phyloP scores from a whole-genome alignment of 2,113 vertebrate species.

The Austrofundulus limnaeus region DNA sequence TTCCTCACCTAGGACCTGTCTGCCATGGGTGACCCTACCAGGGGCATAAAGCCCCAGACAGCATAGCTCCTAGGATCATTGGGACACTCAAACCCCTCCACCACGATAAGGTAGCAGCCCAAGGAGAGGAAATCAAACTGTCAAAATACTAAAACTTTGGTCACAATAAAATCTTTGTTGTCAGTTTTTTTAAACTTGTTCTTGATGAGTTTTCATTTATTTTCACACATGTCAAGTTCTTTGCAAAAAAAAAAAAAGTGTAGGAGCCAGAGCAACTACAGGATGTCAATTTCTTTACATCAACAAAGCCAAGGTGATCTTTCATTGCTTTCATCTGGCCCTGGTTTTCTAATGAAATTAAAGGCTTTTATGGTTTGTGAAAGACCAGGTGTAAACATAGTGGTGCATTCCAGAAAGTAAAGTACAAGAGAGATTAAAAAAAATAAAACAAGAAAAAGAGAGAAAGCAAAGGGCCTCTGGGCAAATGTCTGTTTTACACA shows the following conservation, averaged over 20 bases:
- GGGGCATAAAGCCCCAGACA: too few relatives aligned
- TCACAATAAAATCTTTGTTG: too few relatives aligned
- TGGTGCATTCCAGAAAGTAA: constrained; percentile 63
- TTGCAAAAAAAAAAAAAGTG: constrained; percentile 24
- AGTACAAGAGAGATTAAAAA: constrained; percentile 61
- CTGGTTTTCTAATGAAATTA: constrained; percentile 40
- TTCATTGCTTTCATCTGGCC: constrained; percentile 41
- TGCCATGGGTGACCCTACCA: too few relatives aligned
- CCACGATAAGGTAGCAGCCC: too few relatives aligned
- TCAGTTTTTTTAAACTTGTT: too few relatives aligned
- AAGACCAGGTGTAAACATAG: constrained; percentile 52
- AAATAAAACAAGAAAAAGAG: constrained; percentile 34
- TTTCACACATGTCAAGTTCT: constrained; percentile 6
- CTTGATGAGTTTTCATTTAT: constrained; percentile 4
- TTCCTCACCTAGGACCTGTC: too few relatives aligned
- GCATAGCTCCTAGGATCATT: too few relatives aligned
- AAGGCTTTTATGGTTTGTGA: constrained; percentile 48
- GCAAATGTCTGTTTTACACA: constrained; percentile 83
- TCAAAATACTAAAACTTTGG: too few relatives aligned
- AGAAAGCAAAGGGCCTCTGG: constrained; percentile 69
- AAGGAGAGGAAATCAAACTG: too few relatives aligned
- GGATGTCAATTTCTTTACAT: constrained; percentile 16
- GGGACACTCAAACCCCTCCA: too few relatives aligned
- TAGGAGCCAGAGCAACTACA: constrained; percentile 23
- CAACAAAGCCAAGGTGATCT: constrained; percentile 44